These are phyloP conservation scores for Patella depressa DNA, from an alignment of 2,888 invertebrate species.

Conservation along the genomic window DNA sequence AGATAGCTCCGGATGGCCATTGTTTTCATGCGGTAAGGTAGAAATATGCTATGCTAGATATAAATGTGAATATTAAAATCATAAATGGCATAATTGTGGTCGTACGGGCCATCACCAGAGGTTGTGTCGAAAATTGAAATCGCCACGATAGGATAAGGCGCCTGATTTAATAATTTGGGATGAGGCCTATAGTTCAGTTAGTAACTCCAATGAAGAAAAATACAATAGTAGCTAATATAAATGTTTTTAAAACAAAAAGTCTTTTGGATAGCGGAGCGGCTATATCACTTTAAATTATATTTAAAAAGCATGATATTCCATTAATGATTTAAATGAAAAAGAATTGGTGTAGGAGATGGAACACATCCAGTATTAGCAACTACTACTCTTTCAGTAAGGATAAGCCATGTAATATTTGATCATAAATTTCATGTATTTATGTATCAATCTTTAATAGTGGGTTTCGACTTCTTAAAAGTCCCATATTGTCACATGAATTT, in stretches of 20 bases:
- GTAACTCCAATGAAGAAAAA: not conserved
- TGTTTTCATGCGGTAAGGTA: not conserved
- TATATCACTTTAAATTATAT: not conserved
- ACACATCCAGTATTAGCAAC: conserved; percentile 15
- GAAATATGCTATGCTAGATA: not conserved
- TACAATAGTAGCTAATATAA: not conserved
- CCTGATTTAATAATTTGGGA: not conserved
- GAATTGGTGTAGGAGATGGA: conserved; percentile 19
- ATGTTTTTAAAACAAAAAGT: not conserved
- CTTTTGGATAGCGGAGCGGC: not conserved
- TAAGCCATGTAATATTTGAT: not conserved
- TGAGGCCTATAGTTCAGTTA: not conserved
- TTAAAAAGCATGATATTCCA: not conserved
- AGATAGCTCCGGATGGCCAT: not conserved
- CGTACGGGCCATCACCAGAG: not conserved
- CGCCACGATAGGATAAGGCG: not conserved
- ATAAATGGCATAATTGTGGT: not conserved
- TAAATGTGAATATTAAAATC: not conserved
- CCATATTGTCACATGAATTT: conserved; percentile 18
- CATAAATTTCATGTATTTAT: conserved; percentile 15
- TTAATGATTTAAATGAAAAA: not conserved
- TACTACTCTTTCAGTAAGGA: not conserved
- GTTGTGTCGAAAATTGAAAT: not conserved
- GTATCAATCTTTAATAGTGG: conserved; percentile 21
- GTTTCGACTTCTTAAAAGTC: conserved; percentile 34